Evolutionary conservation across 2,797 vertebrate genomes (phyloP).

Genomic region (Uromys caudimaculatus): DNA sequence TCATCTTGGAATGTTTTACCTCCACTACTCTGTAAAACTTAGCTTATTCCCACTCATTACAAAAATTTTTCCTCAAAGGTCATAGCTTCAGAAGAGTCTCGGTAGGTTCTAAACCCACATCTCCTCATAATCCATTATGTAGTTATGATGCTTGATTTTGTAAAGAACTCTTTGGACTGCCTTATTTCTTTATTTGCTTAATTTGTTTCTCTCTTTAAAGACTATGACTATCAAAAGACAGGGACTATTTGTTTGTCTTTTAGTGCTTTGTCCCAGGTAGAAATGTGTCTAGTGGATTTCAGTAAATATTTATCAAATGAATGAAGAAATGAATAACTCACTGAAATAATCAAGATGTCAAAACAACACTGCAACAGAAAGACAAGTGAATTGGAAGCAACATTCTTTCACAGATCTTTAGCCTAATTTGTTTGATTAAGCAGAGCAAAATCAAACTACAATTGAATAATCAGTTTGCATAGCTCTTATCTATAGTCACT

Average conservation of each 20-base stretch:
- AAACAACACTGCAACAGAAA: slow-evolving; percentile 43
- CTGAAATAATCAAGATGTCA: slow-evolving; percentile 51
- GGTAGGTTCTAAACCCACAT: neutral
- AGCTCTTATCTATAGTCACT: slow-evolving; percentile 13
- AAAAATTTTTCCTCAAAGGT: neutral
- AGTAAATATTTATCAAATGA: slow-evolving; percentile 56
- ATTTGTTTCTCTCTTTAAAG: slow-evolving; percentile 44
- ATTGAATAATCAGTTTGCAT: slow-evolving; percentile 19
- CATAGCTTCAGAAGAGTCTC: neutral
- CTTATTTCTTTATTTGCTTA: slow-evolving; percentile 30
- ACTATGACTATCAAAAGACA: neutral
- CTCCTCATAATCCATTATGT: neutral
- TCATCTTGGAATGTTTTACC: neutral
- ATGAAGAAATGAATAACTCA: slow-evolving; percentile 39
- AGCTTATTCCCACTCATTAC: neutral
- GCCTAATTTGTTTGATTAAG: slow-evolving; percentile 23
- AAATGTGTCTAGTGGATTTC: neutral
- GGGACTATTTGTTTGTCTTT: neutral
- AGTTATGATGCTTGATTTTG: neutral
- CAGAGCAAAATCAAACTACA: slow-evolving; percentile 32
- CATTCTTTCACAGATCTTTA: neutral
- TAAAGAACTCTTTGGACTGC: slow-evolving; percentile 40
- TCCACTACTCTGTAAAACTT: neutral
- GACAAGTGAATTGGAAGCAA: slow-evolving; percentile 4
- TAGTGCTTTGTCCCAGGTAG: neutral